These are phyloP conservation scores for Conomelus anceps DNA, from an alignment of 2,888 invertebrate genomes.

Conservation along the genomic window DNA sequence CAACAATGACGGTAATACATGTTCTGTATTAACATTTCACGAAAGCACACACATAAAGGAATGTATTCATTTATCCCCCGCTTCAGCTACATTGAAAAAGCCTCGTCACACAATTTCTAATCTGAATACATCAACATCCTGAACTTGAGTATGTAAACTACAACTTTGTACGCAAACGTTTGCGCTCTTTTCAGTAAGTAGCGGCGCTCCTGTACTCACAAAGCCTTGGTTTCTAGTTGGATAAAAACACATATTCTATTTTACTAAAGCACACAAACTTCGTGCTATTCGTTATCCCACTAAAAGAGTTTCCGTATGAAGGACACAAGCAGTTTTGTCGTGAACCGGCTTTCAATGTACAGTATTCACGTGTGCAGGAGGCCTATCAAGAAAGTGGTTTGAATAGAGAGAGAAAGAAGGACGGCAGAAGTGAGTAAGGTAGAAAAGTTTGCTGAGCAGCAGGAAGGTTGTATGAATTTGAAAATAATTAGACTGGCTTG, in stretches of 20 bases:
- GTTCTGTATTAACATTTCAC: neutral
- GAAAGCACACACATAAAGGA: neutral
- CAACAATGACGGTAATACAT: neutral
- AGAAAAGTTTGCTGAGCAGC: no score
- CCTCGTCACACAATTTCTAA: neutral
- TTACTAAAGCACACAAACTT: neutral
- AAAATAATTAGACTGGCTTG: neutral
- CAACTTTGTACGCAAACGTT: neutral
- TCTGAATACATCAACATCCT: neutral
- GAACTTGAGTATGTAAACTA: neutral
- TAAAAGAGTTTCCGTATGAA: neutral
- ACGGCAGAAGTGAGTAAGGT: neutral
- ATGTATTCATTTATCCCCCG: neutral
- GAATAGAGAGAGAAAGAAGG: neutral
- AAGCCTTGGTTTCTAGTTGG: neutral
- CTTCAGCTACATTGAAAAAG: neutral
- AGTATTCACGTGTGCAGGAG: neutral
- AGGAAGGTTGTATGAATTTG: neutral
- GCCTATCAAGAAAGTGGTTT: neutral
- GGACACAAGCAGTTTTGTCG: neutral
- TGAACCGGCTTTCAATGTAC: neutral
- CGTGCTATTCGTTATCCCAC: neutral
- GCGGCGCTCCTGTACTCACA: neutral
- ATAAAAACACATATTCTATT: neutral
- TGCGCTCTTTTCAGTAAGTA: neutral